Conservation (phyloP, 2,888 invertebrate genomes). For the Cacoxenus indagator region DNA sequence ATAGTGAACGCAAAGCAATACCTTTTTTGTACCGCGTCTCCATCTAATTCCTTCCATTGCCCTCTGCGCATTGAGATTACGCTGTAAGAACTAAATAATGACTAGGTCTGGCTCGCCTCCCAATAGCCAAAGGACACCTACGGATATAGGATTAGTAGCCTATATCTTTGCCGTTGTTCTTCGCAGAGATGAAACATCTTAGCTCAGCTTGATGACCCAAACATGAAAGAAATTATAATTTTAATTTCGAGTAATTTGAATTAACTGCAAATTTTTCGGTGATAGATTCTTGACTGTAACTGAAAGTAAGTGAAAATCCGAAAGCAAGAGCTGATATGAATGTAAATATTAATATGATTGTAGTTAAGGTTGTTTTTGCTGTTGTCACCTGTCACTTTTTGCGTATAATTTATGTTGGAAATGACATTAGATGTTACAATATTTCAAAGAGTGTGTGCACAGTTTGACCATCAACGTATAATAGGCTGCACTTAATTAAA, state of each 20-base stretch:
- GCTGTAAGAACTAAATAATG: no score
- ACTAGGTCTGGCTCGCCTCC: no score
- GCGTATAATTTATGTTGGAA: constrained; percentile 52
- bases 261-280: background rate
- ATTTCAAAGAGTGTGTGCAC: background rate
- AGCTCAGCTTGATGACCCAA: background rate
- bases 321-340: background rate
- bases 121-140: no score
- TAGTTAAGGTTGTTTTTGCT: background rate
- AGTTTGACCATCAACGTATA: constrained; percentile 25
- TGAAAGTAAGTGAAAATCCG: background rate
- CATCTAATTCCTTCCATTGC: no score
- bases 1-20: no score
- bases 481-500: constrained; percentile 51
- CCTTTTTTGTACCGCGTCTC: no score
- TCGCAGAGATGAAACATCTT: no score
- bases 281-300: background rate
- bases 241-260: background rate
- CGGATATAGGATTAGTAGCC: no score
- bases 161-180: no score
- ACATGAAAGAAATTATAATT: background rate
- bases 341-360: background rate
- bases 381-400: constrained; percentile 36
- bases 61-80: no score
- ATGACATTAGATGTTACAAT: constrained; percentile 49